These are phyloP conservation scores for Eptesicus fuscus DNA, from an alignment of 2,113 vertebrate genomes.

Conservation along the genomic window DNA sequence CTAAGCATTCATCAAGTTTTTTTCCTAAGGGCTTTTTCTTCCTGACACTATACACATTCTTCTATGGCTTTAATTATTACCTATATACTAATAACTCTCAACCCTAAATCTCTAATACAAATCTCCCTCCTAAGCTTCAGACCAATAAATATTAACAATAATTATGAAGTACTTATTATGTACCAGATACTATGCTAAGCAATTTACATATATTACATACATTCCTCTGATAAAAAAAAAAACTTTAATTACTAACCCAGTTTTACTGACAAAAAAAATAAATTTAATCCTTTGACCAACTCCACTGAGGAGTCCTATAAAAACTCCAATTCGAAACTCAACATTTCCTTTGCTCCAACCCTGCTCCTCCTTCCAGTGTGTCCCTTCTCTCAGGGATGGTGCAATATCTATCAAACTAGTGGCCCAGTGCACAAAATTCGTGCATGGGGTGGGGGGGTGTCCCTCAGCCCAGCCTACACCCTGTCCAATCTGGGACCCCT, in stretches of 20 bases:
- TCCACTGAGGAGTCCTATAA: background rate
- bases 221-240: background rate
- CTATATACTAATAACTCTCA: background rate
- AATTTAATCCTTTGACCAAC: background rate
- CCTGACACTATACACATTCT: background rate
- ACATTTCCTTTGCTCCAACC: background rate
- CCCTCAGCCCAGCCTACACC: no score
- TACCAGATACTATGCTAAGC: background rate
- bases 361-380: background rate
- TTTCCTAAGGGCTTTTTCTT: background rate
- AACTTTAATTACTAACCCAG: background rate
- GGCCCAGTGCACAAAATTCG: no score
- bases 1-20: background rate
- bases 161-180: background rate
- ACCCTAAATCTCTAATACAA: slow-evolving; percentile 6
- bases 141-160: background rate
- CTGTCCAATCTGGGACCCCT: no score
- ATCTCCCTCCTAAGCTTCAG: background rate
- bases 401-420: background rate
- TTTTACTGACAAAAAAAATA: background rate
- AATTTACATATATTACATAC: background rate
- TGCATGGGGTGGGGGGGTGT: no score
- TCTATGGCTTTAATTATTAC: slow-evolving; percentile 1
- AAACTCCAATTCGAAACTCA: background rate
- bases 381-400: background rate